Evolutionary conservation across 2,888 invertebrate species (phyloP).

Genomic region (Nephrotoma guestfalica): DNA sequence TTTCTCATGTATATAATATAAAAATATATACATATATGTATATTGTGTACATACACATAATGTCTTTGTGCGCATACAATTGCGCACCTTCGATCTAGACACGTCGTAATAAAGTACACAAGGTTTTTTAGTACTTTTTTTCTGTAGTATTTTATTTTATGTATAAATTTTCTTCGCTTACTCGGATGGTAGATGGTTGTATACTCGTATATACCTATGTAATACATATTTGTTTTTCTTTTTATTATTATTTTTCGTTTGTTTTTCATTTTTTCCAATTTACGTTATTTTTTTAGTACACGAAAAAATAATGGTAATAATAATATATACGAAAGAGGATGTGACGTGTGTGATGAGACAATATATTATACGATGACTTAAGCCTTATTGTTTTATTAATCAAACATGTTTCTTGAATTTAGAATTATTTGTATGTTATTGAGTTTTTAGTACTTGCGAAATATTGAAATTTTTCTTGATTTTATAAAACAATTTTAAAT

Average conservation of each 20-base stretch:
- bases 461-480: neutral
- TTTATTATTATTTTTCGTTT: neutral
- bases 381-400: neutral
- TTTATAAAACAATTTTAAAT: neutral
- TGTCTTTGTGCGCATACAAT: slow-evolving; percentile 19
- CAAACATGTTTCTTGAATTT: neutral
- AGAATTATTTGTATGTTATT: neutral
- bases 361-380: neutral
- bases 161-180: neutral
- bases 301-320: neutral
- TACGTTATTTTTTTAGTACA: neutral
- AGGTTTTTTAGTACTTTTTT: slow-evolving; percentile 1
- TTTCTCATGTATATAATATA: neutral
- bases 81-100: slow-evolving; percentile 18
- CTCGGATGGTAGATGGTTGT: neutral
- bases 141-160: neutral
- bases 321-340: neutral
- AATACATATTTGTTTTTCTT: neutral
- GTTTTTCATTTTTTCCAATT: neutral
- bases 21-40: neutral
- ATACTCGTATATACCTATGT: neutral
- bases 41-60: neutral
- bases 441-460: too few species aligned
- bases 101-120: neutral
- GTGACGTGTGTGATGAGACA: neutral